Conservation (phyloP, 2,888 invertebrate genomes). For the Pollenia griseotomentosa region DNA sequence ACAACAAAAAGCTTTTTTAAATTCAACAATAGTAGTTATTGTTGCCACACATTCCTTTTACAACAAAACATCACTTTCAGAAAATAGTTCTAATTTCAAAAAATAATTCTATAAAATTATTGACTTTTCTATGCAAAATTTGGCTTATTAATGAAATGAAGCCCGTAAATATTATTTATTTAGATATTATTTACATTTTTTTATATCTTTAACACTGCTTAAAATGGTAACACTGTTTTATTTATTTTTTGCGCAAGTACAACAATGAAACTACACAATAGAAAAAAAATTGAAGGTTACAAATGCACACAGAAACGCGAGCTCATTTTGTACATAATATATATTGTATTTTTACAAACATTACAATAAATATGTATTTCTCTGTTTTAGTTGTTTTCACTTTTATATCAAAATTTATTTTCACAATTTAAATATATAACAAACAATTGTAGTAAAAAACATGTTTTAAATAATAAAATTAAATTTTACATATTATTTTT, state of each 20-base stretch:
- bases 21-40: too few species aligned
- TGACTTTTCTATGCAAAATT: background rate
- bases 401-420: background rate
- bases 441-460: too few species aligned
- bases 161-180: background rate
- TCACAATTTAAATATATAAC: too few species aligned
- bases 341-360: slow-evolving; percentile 9
- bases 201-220: background rate
- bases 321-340: slow-evolving; percentile 16
- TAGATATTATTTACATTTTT: background rate
- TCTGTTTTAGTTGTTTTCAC: background rate
- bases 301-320: slow-evolving; percentile 44
- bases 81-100: background rate
- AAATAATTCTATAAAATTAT: background rate
- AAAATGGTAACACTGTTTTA: slow-evolving; percentile 23
- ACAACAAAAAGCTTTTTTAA: too few species aligned
- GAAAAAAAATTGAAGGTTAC: slow-evolving; percentile 53
- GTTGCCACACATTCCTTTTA: background rate
- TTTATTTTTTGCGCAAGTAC: slow-evolving; percentile 34
- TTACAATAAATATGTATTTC: background rate
- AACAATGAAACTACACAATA: background rate
- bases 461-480: too few species aligned
- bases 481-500: slow-evolving; percentile 21
- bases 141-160: too few species aligned
- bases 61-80: background rate